Evolutionary conservation across 1,140 invertebrate species (phyloP).

Genomic region (Drosophila carrolli): DNA sequence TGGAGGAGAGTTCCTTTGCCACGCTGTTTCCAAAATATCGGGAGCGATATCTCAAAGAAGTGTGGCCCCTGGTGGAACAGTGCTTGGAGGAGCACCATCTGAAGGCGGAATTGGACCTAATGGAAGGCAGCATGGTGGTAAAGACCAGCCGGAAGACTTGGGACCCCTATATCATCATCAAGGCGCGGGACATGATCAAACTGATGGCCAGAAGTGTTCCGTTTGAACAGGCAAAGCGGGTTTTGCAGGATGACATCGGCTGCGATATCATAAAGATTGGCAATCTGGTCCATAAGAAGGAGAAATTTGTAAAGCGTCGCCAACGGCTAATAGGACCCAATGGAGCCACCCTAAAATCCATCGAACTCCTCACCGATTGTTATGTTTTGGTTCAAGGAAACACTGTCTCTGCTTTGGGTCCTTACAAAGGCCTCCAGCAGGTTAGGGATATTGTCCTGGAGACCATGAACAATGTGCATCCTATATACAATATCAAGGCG

Average conservation of each 20-base stretch:
- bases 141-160: conserved; percentile 98
- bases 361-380: conserved; percentile 98
- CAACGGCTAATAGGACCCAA: conserved; percentile 98
- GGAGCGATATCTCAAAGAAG: conserved; percentile 98
- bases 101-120: conserved; percentile 96
- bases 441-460: conserved; percentile 97
- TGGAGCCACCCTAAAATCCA: conserved; percentile 98
- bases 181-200: conserved; percentile 98
- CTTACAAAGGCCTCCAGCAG: conserved; percentile 97
- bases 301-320: conserved; percentile 97
- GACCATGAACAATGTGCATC: conserved; percentile 99
- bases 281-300: conserved; percentile 94
- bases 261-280: conserved; percentile 99
- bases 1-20: conserved; percentile 90
- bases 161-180: conserved; percentile 99
- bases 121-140: conserved; percentile 98
- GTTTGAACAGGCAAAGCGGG: conserved; percentile 95
- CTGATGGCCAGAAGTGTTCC: conserved; percentile 98
- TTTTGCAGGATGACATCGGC: conserved; percentile 95
- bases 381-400: conserved; percentile 99
- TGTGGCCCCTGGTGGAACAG: conserved; percentile 97
- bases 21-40: conserved; percentile 92
- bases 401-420: conserved; percentile 98
- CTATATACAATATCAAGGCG: conserved; percentile 99
- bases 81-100: conserved; percentile 91